Percentiles rank a stretch among this genome's conserved stretches.
These are phyloP conservation scores for Spilogale gracilis DNA, from an alignment of 2,113 vertebrate genomes.

Conservation along the genomic window DNA sequence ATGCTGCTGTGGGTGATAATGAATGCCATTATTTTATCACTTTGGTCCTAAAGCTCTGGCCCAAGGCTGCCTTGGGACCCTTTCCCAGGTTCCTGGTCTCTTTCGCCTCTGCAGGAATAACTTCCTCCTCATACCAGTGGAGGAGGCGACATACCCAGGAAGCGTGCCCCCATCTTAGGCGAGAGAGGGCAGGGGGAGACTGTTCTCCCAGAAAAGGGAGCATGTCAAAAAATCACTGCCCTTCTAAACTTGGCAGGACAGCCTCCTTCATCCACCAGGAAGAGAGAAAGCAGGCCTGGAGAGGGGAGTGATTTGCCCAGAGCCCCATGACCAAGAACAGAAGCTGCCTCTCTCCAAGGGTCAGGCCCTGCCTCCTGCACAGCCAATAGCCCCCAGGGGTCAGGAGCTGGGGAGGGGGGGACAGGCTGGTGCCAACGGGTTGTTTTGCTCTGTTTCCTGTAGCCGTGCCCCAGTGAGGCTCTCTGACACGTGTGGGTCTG, in stretches of 20 bases:
- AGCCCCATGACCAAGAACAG: not conserved
- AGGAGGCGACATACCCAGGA: too few species aligned
- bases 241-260: not conserved
- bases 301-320: not conserved
- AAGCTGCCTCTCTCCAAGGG: not conserved
- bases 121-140: too few species aligned
- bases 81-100: not conserved
- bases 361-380: not conserved
- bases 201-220: not conserved
- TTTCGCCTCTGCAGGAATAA: not conserved
- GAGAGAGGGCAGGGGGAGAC: not conserved
- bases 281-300: not conserved
- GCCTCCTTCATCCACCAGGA: not conserved
- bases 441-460: constrained; percentile 61
- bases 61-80: not conserved
- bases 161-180: not conserved
- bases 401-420: not conserved
- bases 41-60: not conserved
- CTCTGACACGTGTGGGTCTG: constrained; percentile 51
- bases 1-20: not conserved
- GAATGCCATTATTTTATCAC: not conserved
- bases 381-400: not conserved
- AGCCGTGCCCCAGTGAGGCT: not conserved
- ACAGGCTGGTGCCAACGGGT: accelerated
- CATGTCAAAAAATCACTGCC: not conserved